Conservation (phyloP, 2,797 vertebrate species). For the Cichlasoma orientale region DNA sequence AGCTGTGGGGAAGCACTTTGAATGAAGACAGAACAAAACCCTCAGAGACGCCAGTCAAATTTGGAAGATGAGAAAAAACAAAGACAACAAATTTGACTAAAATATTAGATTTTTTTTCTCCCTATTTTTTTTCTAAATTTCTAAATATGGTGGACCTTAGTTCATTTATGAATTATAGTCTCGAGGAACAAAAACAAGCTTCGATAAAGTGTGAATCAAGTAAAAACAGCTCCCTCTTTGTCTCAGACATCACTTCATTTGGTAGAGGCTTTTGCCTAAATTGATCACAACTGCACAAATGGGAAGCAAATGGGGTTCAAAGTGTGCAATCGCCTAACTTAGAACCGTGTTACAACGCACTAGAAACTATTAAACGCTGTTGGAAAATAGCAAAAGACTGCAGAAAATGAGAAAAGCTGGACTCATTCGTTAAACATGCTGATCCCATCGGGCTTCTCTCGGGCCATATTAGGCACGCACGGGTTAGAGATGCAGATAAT, state of each 20-base stretch:
- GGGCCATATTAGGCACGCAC: background rate
- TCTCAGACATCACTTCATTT: background rate
- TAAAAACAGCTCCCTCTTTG: background rate
- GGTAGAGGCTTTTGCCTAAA: background rate
- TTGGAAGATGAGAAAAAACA: background rate
- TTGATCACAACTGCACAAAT: background rate
- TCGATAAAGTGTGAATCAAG: slow-evolving; percentile 1
- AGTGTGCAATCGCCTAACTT: background rate
- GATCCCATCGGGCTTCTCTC: background rate
- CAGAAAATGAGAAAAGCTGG: background rate
- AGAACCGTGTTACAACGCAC: background rate
- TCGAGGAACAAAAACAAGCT: background rate
- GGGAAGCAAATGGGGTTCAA: background rate
- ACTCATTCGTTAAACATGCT: background rate
- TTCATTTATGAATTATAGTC: slow-evolving; percentile 24
- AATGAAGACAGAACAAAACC: slow-evolving; percentile 71
- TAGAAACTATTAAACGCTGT: background rate
- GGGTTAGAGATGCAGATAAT: background rate
- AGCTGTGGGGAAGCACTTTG: slow-evolving; percentile 70
- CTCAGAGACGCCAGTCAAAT: background rate
- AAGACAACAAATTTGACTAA: background rate
- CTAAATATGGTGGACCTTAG: background rate
- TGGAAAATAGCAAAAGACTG: background rate
- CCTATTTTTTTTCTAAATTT: background rate
- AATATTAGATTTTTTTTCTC: background rate